Percentiles rank a stretch among this genome's conserved stretches.
These are phyloP conservation scores for Sitta carolinensis DNA, from an alignment of 2,797 vertebrate species.

Conservation along the genomic window DNA sequence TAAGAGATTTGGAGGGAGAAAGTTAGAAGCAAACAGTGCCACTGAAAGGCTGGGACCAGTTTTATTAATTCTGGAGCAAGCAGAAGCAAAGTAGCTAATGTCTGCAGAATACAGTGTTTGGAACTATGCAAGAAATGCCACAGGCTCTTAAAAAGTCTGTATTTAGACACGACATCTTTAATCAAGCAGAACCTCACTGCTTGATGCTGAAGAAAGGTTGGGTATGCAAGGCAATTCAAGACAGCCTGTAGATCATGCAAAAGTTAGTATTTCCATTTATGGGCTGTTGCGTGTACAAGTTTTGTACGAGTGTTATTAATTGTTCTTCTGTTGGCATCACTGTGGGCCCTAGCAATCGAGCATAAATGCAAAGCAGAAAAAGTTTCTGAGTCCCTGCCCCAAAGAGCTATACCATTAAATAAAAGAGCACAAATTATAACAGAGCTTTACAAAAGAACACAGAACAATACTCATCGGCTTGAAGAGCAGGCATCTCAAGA, in stretches of 20 bases:
- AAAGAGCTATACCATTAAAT: not conserved
- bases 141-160: not conserved
- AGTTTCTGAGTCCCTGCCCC: not conserved
- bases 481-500: not conserved
- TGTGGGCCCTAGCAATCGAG: not conserved
- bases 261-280: not conserved
- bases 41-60: not conserved
- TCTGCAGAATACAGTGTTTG: not conserved
- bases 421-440: slow-evolving; percentile 12
- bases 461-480: not conserved
- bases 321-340: not conserved
- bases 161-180: not conserved
- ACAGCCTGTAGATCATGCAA: not conserved
- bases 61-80: not conserved
- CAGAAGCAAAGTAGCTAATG: not conserved
- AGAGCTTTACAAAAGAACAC: slow-evolving; percentile 16
- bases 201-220: not conserved
- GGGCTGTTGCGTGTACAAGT: not conserved
- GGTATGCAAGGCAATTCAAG: not conserved
- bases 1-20: not conserved
- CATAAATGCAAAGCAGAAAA: not conserved
- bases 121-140: not conserved
- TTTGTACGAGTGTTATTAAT: not conserved
- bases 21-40: not conserved
- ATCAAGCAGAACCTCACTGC: not conserved